A percentile compares a stretch with the other conserved stretches of the same genome.
These are phyloP conservation scores for Arnoldichthys spilopterus DNA, from an alignment of 2,797 vertebrate species.

Conservation along the genomic window DNA sequence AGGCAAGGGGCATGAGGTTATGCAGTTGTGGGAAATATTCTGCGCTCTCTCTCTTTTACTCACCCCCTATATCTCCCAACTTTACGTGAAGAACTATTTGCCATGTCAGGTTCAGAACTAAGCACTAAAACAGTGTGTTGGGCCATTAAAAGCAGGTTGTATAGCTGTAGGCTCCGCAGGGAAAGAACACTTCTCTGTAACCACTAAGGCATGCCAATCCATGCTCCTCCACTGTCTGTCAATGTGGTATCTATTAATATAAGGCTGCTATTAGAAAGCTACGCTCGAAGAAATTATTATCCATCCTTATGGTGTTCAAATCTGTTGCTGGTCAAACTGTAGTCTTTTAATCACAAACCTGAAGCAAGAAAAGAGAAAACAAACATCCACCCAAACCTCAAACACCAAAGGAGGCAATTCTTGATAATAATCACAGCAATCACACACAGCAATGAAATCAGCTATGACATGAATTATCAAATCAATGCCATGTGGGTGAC, in stretches of 20 bases:
- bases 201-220: slow-evolving; percentile 35
- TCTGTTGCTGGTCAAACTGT: not conserved
- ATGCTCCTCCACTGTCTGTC: slow-evolving; percentile 24
- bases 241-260: slow-evolving; percentile 50
- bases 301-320: not conserved
- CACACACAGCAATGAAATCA: no score
- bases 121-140: slow-evolving; percentile 39
- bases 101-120: slow-evolving; percentile 32
- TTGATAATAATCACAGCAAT: no score
- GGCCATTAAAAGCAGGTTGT: slow-evolving; percentile 36
- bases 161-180: slow-evolving; percentile 32
- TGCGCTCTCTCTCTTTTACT: slow-evolving; percentile 18
- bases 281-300: slow-evolving; percentile 24
- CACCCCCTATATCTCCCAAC: slow-evolving; percentile 5
- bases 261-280: slow-evolving; percentile 2
- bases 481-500: no score
- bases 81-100: slow-evolving; percentile 22
- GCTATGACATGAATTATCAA: no score
- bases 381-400: no score
- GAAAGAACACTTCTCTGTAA: slow-evolving; percentile 46
- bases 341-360: not conserved
- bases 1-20: slow-evolving; percentile 22
- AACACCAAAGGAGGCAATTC: no score
- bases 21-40: slow-evolving; percentile 35
- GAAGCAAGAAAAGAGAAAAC: not conserved